These are phyloP conservation scores for Maniola jurtina DNA, from an alignment of 1,140 invertebrate species.

Conservation along the genomic window DNA sequence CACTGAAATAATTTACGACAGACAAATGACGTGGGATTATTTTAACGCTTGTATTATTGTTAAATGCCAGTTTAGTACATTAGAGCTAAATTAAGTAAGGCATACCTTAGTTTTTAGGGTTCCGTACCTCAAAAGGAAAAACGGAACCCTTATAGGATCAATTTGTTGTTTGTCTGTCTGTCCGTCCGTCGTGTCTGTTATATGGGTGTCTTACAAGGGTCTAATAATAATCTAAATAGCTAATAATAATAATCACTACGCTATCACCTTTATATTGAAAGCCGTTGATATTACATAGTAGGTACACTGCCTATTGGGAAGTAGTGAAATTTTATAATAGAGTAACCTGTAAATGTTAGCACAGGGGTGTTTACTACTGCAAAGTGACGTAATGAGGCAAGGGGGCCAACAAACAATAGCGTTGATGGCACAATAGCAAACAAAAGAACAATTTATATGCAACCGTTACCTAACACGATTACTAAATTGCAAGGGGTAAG, in stretches of 20 bases:
- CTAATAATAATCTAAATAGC: too few relatives aligned
- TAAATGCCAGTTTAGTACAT: background rate
- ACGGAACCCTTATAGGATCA: too few relatives aligned
- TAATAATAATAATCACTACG: too few relatives aligned
- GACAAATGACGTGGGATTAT: slow-evolving; percentile 36
- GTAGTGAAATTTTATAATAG: background rate
- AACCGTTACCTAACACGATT: slow-evolving; percentile 67
- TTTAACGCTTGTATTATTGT: slow-evolving; percentile 1
- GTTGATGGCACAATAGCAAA: slow-evolving; percentile 51
- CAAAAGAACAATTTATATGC: slow-evolving; percentile 73
- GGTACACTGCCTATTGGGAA: too few relatives aligned
- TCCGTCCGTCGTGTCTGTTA: too few relatives aligned
- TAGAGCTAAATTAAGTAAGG: too few relatives aligned
- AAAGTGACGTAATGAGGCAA: slow-evolving; percentile 4
- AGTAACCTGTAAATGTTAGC: background rate
- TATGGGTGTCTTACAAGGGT: too few relatives aligned
- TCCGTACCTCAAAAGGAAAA: too few relatives aligned
- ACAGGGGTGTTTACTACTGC: background rate
- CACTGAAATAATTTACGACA: slow-evolving; percentile 56
- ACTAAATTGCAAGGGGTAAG: slow-evolving; percentile 45
- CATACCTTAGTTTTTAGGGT: too few relatives aligned
- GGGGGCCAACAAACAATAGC: slow-evolving; percentile 35
- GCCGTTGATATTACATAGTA: too few relatives aligned
- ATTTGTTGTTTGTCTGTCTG: too few relatives aligned
- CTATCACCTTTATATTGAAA: too few relatives aligned